These are phyloP conservation scores for Cotesia vestalis DNA, from an alignment of 1,140 invertebrate species.

Conservation along the genomic window DNA sequence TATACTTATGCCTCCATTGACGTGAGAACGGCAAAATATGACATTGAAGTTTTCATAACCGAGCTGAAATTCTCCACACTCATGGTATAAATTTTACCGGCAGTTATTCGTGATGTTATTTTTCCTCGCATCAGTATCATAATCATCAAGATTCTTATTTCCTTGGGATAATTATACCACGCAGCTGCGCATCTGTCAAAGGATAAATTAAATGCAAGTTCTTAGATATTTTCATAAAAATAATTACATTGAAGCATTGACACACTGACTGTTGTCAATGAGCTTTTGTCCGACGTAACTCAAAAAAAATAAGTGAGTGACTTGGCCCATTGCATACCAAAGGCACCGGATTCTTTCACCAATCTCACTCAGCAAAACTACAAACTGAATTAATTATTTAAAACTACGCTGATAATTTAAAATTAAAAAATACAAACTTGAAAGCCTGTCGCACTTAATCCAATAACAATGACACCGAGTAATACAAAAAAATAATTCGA, in stretches of 20 bases:
- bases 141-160: not conserved
- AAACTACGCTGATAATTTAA: not conserved
- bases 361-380: not conserved
- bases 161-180: too few relatives aligned
- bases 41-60: not conserved
- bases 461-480: too few relatives aligned
- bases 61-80: not conserved
- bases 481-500: too few relatives aligned
- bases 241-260: not conserved
- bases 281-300: conserved; percentile 33
- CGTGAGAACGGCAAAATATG: too few relatives aligned
- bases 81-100: not conserved
- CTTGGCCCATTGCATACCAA: not conserved
- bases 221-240: too few relatives aligned
- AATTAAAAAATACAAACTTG: not conserved
- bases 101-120: not conserved
- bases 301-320: conserved; percentile 23
- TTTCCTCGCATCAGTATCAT: not conserved
- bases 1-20: too few relatives aligned
- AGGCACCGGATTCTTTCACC: not conserved
- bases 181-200: too few relatives aligned
- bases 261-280: conserved; percentile 15
- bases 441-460: too few relatives aligned
- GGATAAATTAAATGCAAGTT: too few relatives aligned
- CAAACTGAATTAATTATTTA: conserved; percentile 5